Percentiles rank a stretch among this genome's conserved stretches.
These are phyloP conservation scores for Choristoneura fumiferana DNA, from an alignment of 1,140 invertebrate genomes.

Conservation along the genomic window DNA sequence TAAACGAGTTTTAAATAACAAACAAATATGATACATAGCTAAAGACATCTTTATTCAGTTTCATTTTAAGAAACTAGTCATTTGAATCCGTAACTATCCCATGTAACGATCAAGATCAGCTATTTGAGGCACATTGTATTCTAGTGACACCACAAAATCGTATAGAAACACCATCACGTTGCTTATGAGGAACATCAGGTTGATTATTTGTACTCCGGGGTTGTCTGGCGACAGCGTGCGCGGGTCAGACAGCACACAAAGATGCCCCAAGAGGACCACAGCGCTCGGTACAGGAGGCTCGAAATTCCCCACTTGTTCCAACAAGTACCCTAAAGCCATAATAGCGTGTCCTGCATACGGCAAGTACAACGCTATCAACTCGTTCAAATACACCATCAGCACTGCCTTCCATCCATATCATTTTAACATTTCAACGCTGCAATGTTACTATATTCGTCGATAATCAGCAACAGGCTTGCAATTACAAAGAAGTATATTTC, in stretches of 20 bases:
- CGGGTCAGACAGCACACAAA: constrained; percentile 52
- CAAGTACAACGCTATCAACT: constrained; percentile 38
- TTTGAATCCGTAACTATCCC: no score
- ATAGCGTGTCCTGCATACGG: constrained; percentile 56
- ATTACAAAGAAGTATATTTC: constrained; percentile 40
- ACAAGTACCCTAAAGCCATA: constrained; percentile 58
- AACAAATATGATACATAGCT: no score
- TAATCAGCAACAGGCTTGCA: constrained; percentile 40
- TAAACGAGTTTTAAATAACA: no score
- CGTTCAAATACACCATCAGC: constrained; percentile 39
- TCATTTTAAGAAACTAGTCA: no score
- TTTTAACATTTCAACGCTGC: no score
- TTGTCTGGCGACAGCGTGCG: constrained; percentile 36
- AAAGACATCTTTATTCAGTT: no score
- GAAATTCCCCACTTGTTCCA: constrained; percentile 51
- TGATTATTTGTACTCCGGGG: constrained; percentile 45
- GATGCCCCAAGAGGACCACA: constrained; percentile 53
- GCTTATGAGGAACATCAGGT: constrained; percentile 21
- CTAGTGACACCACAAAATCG: constrained; percentile 1
- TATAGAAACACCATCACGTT: constrained; percentile 12
- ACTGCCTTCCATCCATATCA: no score
- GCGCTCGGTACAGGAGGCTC: constrained; percentile 49
- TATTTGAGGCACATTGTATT: neutral
- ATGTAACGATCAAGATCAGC: neutral
- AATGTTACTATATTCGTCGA: constrained; percentile 11